Evolutionary conservation across 2,113 vertebrate genomes (phyloP).

Genomic region (Cebidichthys violaceus): DNA sequence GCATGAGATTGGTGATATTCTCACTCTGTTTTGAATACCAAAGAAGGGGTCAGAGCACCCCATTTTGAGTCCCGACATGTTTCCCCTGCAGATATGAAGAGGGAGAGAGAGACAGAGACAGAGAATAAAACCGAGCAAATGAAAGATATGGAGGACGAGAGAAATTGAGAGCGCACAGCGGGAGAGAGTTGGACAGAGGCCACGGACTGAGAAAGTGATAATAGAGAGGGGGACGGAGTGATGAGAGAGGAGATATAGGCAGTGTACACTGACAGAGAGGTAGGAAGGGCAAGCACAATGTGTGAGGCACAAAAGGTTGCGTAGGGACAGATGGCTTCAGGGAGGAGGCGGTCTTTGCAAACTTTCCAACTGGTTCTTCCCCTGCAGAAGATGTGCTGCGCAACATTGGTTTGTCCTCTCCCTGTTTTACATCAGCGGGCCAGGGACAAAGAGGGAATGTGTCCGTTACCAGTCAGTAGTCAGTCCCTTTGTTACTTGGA

Average conservation of each 20-base stretch:
- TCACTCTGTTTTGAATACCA: conserved; percentile 41
- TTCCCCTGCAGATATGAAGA: conserved; percentile 6
- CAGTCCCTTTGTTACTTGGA: background rate
- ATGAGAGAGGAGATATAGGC: conserved; percentile 46
- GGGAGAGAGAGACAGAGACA: background rate
- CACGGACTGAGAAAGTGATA: conserved; percentile 22
- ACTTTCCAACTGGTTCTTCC: conserved; percentile 22
- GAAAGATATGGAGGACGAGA: background rate
- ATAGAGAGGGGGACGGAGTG: conserved; percentile 19
- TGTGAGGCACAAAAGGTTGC: conserved; percentile 33
- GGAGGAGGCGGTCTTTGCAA: conserved; percentile 34
- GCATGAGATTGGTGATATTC: conserved; percentile 7
- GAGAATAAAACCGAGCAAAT: conserved; percentile 10
- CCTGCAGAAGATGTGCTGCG: conserved; percentile 16
- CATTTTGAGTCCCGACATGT: conserved; percentile 17
- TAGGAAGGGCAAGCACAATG: conserved; percentile 34
- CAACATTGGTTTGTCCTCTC: conserved; percentile 4
- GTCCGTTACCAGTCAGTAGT: background rate
- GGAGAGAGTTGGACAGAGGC: conserved; percentile 16
- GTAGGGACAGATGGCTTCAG: conserved; percentile 43
- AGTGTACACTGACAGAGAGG: conserved; percentile 21
- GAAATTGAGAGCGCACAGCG: background rate
- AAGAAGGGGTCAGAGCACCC: conserved; percentile 14
- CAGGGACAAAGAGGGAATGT: background rate
- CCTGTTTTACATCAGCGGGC: background rate